Conservation (phyloP, 2,888 invertebrate species). For the Girardia tigrina region DNA sequence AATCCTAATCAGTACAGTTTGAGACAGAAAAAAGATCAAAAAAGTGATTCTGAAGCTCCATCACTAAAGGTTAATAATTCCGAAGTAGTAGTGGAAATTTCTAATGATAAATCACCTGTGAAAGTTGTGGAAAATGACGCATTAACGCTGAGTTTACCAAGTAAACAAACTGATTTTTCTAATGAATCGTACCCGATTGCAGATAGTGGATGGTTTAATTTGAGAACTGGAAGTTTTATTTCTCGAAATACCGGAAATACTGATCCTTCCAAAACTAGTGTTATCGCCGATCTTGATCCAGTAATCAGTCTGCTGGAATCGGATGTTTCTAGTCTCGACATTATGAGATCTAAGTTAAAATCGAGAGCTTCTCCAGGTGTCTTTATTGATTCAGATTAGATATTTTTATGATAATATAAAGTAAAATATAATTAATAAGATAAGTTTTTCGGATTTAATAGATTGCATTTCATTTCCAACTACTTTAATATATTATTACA, state of each 20-base stretch:
- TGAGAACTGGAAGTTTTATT: slow-evolving; percentile 27
- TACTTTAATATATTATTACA: no score
- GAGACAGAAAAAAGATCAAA: background rate
- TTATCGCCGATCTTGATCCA: slow-evolving; percentile 29
- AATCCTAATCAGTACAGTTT: background rate
- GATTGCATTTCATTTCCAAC: no score
- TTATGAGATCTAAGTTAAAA: slow-evolving; percentile 15
- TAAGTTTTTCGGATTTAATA: no score
- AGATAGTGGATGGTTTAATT: slow-evolving; percentile 17
- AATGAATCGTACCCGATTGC: background rate
- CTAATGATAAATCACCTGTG: background rate
- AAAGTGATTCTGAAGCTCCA: background rate
- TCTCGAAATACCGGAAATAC: background rate
- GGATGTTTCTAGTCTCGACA: slow-evolving; percentile 26
- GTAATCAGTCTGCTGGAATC: slow-evolving; percentile 20
- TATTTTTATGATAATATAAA: no score
- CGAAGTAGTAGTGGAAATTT: background rate
- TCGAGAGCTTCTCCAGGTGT: slow-evolving; percentile 17
- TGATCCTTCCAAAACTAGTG: background rate
- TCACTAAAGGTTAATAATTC: background rate
- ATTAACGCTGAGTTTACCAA: background rate
- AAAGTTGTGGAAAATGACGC: background rate
- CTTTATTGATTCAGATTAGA: no score
- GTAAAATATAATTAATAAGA: no score
- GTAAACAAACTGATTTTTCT: background rate